phyloP scores from a whole-genome alignment of 2,113 vertebrate genomes.

The Eretmochelys imbricata region DNA sequence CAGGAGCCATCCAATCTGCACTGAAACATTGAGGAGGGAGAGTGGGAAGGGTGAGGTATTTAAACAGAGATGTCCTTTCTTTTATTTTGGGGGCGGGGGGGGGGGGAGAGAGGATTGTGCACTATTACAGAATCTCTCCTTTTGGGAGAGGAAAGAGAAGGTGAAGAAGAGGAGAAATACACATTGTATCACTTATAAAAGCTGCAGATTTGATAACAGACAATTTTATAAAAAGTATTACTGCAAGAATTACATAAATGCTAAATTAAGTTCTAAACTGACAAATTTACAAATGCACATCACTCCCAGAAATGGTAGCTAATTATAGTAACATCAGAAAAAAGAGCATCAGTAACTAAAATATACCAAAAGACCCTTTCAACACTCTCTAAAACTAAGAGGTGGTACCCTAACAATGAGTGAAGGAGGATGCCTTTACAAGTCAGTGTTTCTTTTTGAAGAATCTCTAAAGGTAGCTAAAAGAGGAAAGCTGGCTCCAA shows the following conservation, averaged over 20 bases:
- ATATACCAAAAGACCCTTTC: not conserved
- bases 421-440: not conserved
- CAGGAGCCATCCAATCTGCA: not conserved
- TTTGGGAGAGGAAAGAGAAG: not conserved
- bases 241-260: not conserved
- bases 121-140: not conserved
- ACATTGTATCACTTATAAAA: accelerated
- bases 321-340: accelerated
- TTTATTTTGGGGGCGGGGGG: too few species aligned
- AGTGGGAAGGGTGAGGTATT: not conserved
- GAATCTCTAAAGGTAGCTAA: not conserved
- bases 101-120: not conserved
- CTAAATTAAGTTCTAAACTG: not conserved
- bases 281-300: not conserved
- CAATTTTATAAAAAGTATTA: not conserved
- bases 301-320: not conserved
- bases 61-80: not conserved
- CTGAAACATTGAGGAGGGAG: not conserved
- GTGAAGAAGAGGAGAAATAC: not conserved
- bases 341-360: not conserved
- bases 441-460: not conserved
- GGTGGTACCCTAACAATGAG: not conserved
- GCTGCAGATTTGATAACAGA: not conserved
- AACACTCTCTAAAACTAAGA: not conserved
- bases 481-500: not conserved